A percentile compares a stretch with the other conserved stretches of the same genome.
Evolutionary conservation across 2,113 vertebrate genomes (phyloP).

Genomic region (Cynocephalus volans): DNA sequence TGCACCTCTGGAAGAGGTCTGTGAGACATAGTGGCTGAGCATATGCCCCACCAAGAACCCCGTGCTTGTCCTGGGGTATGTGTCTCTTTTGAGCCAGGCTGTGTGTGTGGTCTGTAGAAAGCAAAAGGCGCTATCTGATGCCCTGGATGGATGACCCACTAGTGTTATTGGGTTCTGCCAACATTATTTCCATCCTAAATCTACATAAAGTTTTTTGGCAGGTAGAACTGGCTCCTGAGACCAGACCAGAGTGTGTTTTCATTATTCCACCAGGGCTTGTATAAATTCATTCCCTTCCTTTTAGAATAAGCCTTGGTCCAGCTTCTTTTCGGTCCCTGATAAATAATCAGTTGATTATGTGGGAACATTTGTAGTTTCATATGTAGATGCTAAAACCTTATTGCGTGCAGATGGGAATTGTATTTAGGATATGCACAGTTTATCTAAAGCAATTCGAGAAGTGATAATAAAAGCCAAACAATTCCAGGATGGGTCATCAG

Average conservation of each 20-base stretch:
- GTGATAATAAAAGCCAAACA: background rate
- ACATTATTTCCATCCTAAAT: slow-evolving; percentile 64
- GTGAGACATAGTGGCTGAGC: background rate
- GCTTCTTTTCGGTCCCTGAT: slow-evolving; percentile 15
- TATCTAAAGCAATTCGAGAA: slow-evolving; percentile 15
- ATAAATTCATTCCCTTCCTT: background rate
- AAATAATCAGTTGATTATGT: background rate
- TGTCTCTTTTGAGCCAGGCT: background rate
- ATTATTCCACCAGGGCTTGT: background rate
- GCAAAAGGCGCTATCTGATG: slow-evolving; percentile 17
- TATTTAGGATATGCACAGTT: background rate
- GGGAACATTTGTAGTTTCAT: background rate
- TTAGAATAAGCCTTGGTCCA: background rate
- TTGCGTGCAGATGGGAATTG: background rate
- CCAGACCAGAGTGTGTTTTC: background rate
- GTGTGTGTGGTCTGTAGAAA: background rate
- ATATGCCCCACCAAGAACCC: background rate
- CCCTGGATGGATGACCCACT: slow-evolving; percentile 49
- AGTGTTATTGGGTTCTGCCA: slow-evolving; percentile 7
- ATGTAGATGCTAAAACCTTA: background rate
- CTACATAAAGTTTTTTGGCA: background rate
- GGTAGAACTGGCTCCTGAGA: background rate
- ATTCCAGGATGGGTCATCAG: background rate
- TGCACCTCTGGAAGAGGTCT: background rate
- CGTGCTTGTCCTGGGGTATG: background rate